Percentiles rank a stretch among this genome's conserved stretches.
phyloP scores from a whole-genome alignment of 2,797 vertebrate genomes.

The Carcharodon carcharias region DNA sequence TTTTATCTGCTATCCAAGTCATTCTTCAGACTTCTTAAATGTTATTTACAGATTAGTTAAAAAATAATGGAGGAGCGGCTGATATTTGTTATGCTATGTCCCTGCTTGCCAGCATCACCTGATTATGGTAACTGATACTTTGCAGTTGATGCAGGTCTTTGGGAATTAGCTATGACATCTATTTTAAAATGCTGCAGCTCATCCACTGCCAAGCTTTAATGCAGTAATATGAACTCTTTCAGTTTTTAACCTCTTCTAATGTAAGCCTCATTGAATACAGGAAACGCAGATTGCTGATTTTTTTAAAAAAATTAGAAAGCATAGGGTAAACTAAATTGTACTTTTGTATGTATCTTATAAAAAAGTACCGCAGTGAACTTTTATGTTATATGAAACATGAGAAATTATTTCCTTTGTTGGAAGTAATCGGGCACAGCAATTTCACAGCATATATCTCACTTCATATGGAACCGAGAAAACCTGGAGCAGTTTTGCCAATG shows the following conservation, averaged over 20 bases:
- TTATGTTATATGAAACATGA: background rate
- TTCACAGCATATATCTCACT: background rate
- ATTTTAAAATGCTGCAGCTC: background rate
- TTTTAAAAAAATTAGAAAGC: background rate
- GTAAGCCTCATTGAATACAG: background rate
- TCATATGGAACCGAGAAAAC: background rate
- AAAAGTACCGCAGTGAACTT: background rate
- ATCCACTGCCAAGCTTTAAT: background rate
- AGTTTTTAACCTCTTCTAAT: background rate
- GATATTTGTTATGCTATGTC: background rate
- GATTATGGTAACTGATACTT: background rate
- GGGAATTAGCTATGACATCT: background rate
- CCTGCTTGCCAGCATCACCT: background rate
- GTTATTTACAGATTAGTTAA: background rate
- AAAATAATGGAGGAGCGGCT: background rate
- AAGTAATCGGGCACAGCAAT: background rate
- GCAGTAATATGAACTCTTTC: background rate
- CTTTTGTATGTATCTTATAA: background rate
- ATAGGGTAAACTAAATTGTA: background rate
- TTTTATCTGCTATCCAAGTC: background rate
- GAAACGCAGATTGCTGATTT: background rate
- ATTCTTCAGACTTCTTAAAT: background rate
- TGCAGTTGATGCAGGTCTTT: background rate
- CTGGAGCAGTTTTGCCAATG: background rate
- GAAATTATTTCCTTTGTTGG: background rate